Percentiles rank a stretch among this genome's conserved stretches.
phyloP scores from a whole-genome alignment of 1,140 invertebrate species.

The Bilobella aurantiaca region DNA sequence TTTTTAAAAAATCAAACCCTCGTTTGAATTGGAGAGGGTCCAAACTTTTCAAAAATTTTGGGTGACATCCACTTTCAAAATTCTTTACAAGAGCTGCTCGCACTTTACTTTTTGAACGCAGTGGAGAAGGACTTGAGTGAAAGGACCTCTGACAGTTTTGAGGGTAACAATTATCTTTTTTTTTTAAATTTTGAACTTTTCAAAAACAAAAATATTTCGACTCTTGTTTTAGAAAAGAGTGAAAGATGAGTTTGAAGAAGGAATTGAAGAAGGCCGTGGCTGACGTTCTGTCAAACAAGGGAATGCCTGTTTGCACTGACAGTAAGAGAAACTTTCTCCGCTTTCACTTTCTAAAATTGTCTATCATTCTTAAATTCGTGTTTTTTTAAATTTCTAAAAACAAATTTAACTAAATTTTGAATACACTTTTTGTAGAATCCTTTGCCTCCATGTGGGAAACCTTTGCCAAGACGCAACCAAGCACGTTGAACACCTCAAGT shows the following conservation, averaged over 20 bases:
- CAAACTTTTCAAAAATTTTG: no score
- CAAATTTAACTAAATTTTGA: no score
- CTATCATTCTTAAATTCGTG: not conserved
- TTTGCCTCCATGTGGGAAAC: conserved; percentile 32
- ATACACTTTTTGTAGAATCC: conserved; percentile 8
- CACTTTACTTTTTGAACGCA: not conserved
- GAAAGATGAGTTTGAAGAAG: conserved; percentile 28
- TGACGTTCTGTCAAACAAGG: conserved; percentile 25
- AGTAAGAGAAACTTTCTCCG: no score
- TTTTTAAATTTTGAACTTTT: not conserved
- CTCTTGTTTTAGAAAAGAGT: not conserved
- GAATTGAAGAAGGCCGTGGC: conserved; percentile 23
- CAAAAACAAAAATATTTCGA: not conserved
- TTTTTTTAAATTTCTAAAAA: not conserved
- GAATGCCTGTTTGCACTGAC: conserved; percentile 34
- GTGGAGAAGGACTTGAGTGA: not conserved
- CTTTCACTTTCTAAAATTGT: not conserved
- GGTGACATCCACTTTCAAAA: no score
- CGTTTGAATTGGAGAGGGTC: no score
- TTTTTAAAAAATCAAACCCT: no score
- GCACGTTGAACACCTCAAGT: conserved; percentile 24
- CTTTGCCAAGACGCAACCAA: conserved; percentile 34
- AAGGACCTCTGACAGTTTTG: not conserved
- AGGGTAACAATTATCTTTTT: not conserved
- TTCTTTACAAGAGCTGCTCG: no score